Base-by-base conservation (phyloP, 2,113 vertebrate genomes). In the Mus spicilegus region DNA sequence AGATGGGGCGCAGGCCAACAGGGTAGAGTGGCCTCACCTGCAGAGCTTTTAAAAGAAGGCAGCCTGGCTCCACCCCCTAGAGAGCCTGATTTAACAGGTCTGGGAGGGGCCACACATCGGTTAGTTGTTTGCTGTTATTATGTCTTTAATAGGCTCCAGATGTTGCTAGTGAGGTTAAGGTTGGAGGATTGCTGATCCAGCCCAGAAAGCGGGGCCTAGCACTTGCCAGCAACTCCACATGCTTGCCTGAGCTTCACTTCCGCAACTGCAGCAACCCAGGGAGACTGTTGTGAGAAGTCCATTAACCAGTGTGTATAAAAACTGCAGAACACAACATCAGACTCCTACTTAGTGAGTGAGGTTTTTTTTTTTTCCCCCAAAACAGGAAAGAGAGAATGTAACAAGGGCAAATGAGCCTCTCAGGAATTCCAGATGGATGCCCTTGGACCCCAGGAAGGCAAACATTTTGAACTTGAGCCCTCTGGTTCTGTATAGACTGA, bases 121-220 rank as follows among this genome's bases (percentile, higher is more conserved):
- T 72, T 69, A 30, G n/a, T 85, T 82, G 72, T 56, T 58, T 76
- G 73, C n/a, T 80, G 88, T 92, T 88, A 30, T 75, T 65, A 84
- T 70, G 63, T 58, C 63, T 69, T 94, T 95, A 96, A 89, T 87
- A 61, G 81, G 30, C 94, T 97, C 90, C 84, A 97, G 93, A 94
- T 87, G 78, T 93, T 80, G 54, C 78, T 63, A 63, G 86, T 17
- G 56, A 91, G 89, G 6, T 87, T 56, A 58, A 93, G 70, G 63
- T 85, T n/a, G 58, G 54, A 96, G 26, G 56, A 51, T 20, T 17
- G 33, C 70, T 67, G 70, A 67, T 72, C 61, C 61, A 69, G 49
- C 90, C 78, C 42, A 69, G 56, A 89, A 51, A 36, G 56, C 16
- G 2, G 28, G 56, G 78, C 24, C 6, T 54, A 56, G 67, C 69